These are phyloP conservation scores for Meteorus sp. DNA, from an alignment of 1,140 invertebrate species.

Conservation along the genomic window DNA sequence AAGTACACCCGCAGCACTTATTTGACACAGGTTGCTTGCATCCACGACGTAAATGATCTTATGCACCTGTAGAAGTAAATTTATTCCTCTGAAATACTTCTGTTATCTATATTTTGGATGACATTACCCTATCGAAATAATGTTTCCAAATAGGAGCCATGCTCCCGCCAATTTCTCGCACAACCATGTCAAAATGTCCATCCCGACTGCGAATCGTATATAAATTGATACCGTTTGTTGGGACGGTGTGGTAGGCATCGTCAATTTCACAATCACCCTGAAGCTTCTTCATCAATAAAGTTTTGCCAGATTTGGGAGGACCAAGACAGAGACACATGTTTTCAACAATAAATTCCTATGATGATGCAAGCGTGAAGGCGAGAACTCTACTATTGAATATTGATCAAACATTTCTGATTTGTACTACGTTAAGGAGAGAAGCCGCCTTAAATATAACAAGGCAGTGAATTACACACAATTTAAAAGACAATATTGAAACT, in stretches of 20 bases:
- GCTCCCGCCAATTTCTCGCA: constrained; percentile 74
- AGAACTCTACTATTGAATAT: constrained; percentile 13
- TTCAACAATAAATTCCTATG: neutral
- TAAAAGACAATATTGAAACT: too few species aligned
- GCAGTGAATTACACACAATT: too few species aligned
- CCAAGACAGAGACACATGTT: constrained; percentile 71
- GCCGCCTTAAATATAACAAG: too few species aligned
- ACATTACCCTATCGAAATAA: constrained; percentile 66
- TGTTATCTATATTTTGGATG: neutral
- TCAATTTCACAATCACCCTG: constrained; percentile 70
- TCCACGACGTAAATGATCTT: constrained; percentile 79
- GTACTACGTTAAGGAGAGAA: neutral
- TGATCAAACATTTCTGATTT: constrained; percentile 11
- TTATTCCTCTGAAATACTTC: too few species aligned
- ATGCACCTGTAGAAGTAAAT: constrained; percentile 32
- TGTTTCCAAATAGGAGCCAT: constrained; percentile 79
- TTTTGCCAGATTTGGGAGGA: constrained; percentile 78
- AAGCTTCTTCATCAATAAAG: constrained; percentile 73
- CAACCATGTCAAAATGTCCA: constrained; percentile 46
- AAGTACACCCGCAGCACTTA: constrained; percentile 76
- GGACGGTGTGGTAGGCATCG: constrained; percentile 71
- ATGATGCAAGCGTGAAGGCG: too few species aligned
- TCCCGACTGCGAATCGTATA: constrained; percentile 64
- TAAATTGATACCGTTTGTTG: constrained; percentile 78
- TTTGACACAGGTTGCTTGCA: constrained; percentile 78